A percentile compares a stretch with the other conserved stretches of the same genome.
phyloP scores from a whole-genome alignment of 1,140 invertebrate species.

The Probaryconus sp. region DNA sequence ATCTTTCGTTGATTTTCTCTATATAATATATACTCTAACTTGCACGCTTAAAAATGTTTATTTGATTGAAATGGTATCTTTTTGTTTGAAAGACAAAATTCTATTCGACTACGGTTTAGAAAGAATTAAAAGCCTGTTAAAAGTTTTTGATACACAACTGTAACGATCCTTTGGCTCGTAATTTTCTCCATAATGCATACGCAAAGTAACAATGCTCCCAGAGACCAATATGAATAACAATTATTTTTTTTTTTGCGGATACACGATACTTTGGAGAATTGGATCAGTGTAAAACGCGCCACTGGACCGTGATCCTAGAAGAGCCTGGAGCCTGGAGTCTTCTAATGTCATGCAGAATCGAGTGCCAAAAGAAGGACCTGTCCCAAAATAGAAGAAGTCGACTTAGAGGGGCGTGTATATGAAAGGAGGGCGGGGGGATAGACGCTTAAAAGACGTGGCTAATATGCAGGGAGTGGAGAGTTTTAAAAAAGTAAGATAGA shows the following conservation, averaged over 20 bases:
- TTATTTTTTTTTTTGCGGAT: constrained; percentile 52
- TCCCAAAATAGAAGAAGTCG: constrained; percentile 13
- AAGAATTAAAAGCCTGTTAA: too few species aligned
- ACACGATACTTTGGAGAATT: constrained; percentile 44
- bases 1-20: constrained; percentile 30
- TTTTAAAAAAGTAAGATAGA: too few species aligned
- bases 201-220: constrained; percentile 27
- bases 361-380: neutral
- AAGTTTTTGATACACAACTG: too few species aligned
- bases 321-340: constrained; percentile 6
- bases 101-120: too few species aligned
- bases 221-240: constrained; percentile 39
- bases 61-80: too few species aligned
- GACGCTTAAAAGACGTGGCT: too few species aligned
- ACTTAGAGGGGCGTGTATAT: constrained; percentile 8
- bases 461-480: too few species aligned
- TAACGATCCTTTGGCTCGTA: too few species aligned
- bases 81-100: too few species aligned
- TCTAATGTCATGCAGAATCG: neutral
- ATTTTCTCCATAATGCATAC: constrained; percentile 34
- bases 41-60: too few species aligned
- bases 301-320: constrained; percentile 38
- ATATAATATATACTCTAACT: too few species aligned
- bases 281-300: constrained; percentile 18
- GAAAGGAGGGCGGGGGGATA: too few species aligned